Evolutionary conservation across 2,888 invertebrate species (phyloP), one percentile per base, ranked within the genome.

Genomic region (Campaea margaritaria): DNA sequence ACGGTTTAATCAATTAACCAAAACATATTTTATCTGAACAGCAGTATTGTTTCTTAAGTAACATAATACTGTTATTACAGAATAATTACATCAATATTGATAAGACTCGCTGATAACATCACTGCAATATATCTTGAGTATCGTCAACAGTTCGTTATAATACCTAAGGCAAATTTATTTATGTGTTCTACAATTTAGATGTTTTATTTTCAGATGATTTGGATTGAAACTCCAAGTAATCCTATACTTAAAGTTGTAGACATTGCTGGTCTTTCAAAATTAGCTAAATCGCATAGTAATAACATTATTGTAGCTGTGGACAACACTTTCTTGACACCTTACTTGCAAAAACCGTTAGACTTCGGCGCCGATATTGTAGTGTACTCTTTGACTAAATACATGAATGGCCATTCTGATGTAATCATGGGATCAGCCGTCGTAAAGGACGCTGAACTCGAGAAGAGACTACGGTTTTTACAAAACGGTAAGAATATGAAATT

Each of bases 401-500:
- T 99, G 95, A 99, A 99, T 87, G 99, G 99, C 0, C 99, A 99
- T 88, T 96, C 97, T 0, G 99, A 99, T 90, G 96, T 98, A 15
- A 95, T 99, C 7, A 99, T 99, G 99, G 99, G 99, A 1, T 96
- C 97, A 13, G 94, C 96, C 8, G 92, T 96, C 36, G 94, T 96
- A 2, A 97, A 95, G 71, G 93, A 95, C 71, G 95, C 96, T 42
- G 94, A 94, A 44, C 75, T 99, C 2, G 95, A 95, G 64, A 89
- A 95, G 11, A 94, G 93, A 78, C 86, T 99, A 36, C 93, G 95
- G 70, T 99, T 97, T 89, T 90, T 97, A 63, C 99, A 99, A 93
- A 97, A 98, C 82, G 95, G 98, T 97, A 62, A 76, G n/a, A n/a
- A n/a, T n/a, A n/a, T n/a, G n/a, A n/a, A n/a, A n/a, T n/a, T n/a